These are phyloP conservation scores for Labeo rohita DNA, from an alignment of 2,113 vertebrate genomes.

Conservation along the genomic window DNA sequence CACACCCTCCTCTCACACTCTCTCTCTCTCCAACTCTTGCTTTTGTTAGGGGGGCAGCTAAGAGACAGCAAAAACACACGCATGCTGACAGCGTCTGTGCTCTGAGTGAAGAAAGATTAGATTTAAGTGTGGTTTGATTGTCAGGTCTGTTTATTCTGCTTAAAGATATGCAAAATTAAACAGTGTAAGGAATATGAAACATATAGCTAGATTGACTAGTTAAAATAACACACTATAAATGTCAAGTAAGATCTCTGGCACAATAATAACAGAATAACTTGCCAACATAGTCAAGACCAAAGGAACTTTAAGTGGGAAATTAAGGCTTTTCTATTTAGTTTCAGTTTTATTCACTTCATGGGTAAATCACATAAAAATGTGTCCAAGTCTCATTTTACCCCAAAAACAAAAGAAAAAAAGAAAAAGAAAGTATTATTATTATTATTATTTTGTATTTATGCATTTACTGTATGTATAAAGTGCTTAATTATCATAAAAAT, in stretches of 20 bases:
- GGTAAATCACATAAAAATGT: not conserved
- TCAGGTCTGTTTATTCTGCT: not conserved
- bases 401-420: not conserved
- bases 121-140: slow-evolving; percentile 35
- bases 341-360: not conserved
- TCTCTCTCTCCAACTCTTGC: slow-evolving; percentile 17
- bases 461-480: no score
- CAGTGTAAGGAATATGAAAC: not conserved
- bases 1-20: slow-evolving; percentile 48
- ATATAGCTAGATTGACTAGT: not conserved
- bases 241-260: not conserved
- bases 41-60: slow-evolving; percentile 20
- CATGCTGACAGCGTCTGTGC: not conserved
- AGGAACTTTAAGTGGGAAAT: not conserved
- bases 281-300: not conserved
- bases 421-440: no score
- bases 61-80: slow-evolving; percentile 42
- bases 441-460: no score
- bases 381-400: not conserved
- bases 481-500: no score
- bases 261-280: not conserved
- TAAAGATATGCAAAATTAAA: not conserved
- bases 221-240: not conserved
- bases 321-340: not conserved
- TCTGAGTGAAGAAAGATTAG: not conserved